Evolutionary conservation across 2,888 invertebrate genomes (phyloP).

Genomic region (Acrocyrtus sp.): DNA sequence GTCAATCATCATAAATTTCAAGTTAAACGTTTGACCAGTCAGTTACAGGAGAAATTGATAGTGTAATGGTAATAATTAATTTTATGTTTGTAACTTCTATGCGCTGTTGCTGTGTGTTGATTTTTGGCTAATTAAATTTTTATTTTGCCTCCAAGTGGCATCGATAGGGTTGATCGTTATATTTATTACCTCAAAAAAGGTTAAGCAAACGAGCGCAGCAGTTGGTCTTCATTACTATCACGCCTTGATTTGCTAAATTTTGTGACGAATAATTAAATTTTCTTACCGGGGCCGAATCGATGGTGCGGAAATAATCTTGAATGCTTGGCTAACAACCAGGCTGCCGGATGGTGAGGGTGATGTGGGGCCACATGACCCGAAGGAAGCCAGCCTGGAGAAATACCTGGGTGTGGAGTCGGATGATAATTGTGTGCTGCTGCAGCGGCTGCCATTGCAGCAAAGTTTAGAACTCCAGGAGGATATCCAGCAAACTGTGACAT

Average conservation of each 20-base stretch:
- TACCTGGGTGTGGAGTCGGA: conserved; percentile 80
- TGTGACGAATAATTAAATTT: too few species aligned
- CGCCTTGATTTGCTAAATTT: conserved; percentile 25
- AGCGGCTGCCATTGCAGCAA: conserved; percentile 63
- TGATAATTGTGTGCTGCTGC: conserved; percentile 78
- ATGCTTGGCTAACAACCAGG: conserved; percentile 87
- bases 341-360: conserved; percentile 49
- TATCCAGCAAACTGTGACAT: conserved; percentile 60
- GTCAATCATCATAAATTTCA: too few species aligned
- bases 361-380: conserved; percentile 59
- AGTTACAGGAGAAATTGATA: too few species aligned
- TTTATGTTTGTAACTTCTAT: too few species aligned
- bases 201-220: conserved; percentile 29
- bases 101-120: too few species aligned
- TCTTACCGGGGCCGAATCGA: conserved; percentile 91
- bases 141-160: too few species aligned
- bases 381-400: too few species aligned
- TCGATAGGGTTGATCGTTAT: too few species aligned
- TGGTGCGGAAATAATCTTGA: conserved; percentile 92
- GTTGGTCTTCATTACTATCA: conserved; percentile 41
- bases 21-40: too few species aligned
- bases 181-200: too few species aligned
- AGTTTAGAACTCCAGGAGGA: conserved; percentile 62
- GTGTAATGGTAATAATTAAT: too few species aligned
- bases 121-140: too few species aligned